Base-by-base conservation (phyloP, 2,797 vertebrate genomes). In the Huso huso region DNA sequence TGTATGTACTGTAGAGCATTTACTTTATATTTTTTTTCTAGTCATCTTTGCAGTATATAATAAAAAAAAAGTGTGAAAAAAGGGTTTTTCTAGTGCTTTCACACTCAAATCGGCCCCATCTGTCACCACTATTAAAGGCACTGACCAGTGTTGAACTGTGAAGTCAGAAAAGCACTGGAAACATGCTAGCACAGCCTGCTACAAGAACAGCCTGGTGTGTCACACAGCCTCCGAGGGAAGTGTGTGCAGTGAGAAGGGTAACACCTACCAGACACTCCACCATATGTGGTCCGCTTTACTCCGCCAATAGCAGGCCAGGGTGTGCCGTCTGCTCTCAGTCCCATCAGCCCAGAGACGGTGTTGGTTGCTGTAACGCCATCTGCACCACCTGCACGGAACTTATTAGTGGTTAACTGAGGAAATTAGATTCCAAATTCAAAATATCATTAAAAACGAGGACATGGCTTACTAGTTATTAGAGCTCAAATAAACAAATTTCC, bases 281-380 rank as follows among this genome's bases (percentile, higher is more conserved):
- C 94, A 80, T 95, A 95, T 81, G 93, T 90, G 77, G 86, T 87
- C 77, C 78, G 84, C 78, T 83, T 87, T 69, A 73, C 83, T 68
- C 57, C 11, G 73, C 89, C 87, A 51, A 91, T 74, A 58, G 88
- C 84, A 48, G 87, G 91, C 91, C 92, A 92, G 72, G 91, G 89
- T 66, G 83, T 84, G 71, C 87, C 79, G 71, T 92, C 86, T 72
- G 89, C 89, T 78, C 83, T 83, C 63, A 88, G 78, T 83, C 84
- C 92, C 90, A 93, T 91, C 80, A 93, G 87, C 49, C 94, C 95
- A 6, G 93, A 95, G 70, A 97, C 93, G 0, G 94, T 95, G 83
- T 96, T 97, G 71, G 92, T 94, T 75, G 94, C 94, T 59, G 94
- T 95, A 58, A 96, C 90, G n/a, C 94, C 93, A 78, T 94, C 90